phyloP scores from a whole-genome alignment of 2,113 vertebrate genomes.

The Hystrix brachyura region DNA sequence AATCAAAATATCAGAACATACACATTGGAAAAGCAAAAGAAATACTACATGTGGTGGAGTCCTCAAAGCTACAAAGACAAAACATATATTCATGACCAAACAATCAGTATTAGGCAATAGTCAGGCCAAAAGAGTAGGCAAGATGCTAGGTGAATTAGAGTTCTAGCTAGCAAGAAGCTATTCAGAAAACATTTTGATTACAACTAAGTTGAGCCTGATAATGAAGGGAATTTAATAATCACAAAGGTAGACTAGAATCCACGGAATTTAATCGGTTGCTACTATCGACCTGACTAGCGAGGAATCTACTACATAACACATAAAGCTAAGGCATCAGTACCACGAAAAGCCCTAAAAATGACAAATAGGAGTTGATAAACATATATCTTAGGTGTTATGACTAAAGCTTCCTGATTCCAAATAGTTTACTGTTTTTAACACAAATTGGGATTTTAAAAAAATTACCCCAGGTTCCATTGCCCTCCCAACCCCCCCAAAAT shows the following conservation, averaged over 20 bases:
- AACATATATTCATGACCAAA: not conserved
- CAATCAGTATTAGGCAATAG: not conserved
- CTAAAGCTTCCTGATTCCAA: not conserved
- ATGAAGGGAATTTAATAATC: not conserved
- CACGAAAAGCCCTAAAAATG: not conserved
- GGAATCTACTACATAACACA: not conserved
- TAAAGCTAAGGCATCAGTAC: not conserved
- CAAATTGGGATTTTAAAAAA: not conserved
- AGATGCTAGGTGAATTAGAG: not conserved
- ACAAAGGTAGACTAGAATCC: not conserved
- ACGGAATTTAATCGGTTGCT: not conserved
- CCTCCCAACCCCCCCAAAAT: not conserved
- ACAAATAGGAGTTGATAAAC: not conserved
- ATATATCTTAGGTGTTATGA: not conserved
- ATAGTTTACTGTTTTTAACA: not conserved
- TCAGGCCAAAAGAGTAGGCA: not conserved
- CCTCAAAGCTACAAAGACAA: not conserved
- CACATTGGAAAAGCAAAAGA: not conserved
- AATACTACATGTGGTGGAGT: not conserved
- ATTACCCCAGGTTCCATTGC: not conserved
- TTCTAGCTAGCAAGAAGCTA: not conserved
- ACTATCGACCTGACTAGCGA: not conserved
- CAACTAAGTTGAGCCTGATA: not conserved
- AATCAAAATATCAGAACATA: not conserved
- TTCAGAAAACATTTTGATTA: not conserved